Percentiles rank a stretch among this genome's conserved stretches.
phyloP scores from a whole-genome alignment of 2,888 invertebrate species.

The Cheiracanthium punctorium region DNA sequence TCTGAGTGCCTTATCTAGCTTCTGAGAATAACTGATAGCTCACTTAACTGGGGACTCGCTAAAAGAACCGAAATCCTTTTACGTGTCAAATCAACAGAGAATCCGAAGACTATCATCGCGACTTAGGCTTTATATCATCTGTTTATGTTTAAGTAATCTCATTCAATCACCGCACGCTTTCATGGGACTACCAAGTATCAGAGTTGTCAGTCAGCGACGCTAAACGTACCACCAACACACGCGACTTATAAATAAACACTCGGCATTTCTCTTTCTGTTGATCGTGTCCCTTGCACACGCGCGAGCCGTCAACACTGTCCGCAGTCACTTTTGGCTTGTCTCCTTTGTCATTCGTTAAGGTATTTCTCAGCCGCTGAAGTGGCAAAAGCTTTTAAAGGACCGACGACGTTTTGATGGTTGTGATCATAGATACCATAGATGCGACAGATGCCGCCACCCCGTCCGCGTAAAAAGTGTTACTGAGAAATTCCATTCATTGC shows the following conservation, averaged over 20 bases:
- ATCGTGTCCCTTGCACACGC: not conserved
- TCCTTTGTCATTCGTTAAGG: not conserved
- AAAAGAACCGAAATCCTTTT: not conserved
- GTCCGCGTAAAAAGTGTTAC: not conserved
- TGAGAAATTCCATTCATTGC: conserved; percentile 29
- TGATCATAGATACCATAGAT: conserved; percentile 11
- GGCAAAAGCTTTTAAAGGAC: conserved; percentile 37
- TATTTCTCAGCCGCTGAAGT: conserved; percentile 29
- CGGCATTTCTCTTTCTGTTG: not conserved
- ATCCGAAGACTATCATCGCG: not conserved
- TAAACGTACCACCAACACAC: conserved; percentile 13
- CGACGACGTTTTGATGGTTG: conserved; percentile 52
- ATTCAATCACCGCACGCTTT: not conserved
- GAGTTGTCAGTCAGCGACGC: not conserved
- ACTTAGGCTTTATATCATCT: not conserved
- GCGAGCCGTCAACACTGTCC: conserved; percentile 33
- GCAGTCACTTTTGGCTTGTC: not conserved
- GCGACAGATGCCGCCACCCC: not conserved
- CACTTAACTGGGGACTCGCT: not conserved
- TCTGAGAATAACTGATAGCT: not conserved
- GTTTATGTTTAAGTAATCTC: not conserved
- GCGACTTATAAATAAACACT: conserved; percentile 6
- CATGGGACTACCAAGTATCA: not conserved
- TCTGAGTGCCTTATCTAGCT: not conserved
- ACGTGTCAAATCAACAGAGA: not conserved